Evolutionary conservation across 53 echinoderm and acorn worm genomes (phyloP).

Genomic region (Holothuria leucospilota): DNA sequence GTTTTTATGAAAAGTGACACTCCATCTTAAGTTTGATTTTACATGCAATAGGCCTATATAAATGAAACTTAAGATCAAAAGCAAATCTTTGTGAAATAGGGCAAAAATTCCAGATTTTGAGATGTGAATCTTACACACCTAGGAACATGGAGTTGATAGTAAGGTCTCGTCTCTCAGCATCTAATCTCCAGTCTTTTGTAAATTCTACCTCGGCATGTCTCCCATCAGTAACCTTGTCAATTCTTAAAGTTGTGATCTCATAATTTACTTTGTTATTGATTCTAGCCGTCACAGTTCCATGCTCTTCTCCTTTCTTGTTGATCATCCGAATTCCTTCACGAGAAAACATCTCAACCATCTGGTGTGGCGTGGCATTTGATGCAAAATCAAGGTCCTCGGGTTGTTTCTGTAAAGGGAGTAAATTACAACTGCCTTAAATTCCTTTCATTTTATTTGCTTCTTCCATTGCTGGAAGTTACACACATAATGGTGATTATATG

Average conservation of each 20-base stretch:
- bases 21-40: too few species aligned
- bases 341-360: slow-evolving; percentile 94
- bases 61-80: too few species aligned
- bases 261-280: slow-evolving; percentile 83
- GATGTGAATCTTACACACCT: slow-evolving; percentile 49
- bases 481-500: too few species aligned
- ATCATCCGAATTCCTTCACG: slow-evolving; percentile 89
- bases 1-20: too few species aligned
- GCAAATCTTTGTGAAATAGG: too few species aligned
- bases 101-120: too few species aligned
- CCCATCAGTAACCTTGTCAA: slow-evolving; percentile 90
- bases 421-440: not conserved
- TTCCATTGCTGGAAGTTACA: too few species aligned
- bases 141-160: slow-evolving; percentile 99
- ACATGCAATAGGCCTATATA: too few species aligned
- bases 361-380: slow-evolving; percentile 89
- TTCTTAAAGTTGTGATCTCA: slow-evolving; percentile 91
- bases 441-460: too few species aligned
- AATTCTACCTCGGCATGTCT: slow-evolving; percentile 97
- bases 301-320: slow-evolving; percentile 95
- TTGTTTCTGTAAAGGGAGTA: slow-evolving; percentile 64
- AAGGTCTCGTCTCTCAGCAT: slow-evolving; percentile 94
- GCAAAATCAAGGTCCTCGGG: slow-evolving; percentile 97
- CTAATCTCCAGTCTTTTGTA: slow-evolving; percentile 91
- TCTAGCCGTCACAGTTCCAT: slow-evolving; percentile 94